Percentiles rank a stretch among this genome's conserved stretches.
Conservation (phyloP, 2,797 vertebrate species). For the Gadopsis marmoratus region DNA sequence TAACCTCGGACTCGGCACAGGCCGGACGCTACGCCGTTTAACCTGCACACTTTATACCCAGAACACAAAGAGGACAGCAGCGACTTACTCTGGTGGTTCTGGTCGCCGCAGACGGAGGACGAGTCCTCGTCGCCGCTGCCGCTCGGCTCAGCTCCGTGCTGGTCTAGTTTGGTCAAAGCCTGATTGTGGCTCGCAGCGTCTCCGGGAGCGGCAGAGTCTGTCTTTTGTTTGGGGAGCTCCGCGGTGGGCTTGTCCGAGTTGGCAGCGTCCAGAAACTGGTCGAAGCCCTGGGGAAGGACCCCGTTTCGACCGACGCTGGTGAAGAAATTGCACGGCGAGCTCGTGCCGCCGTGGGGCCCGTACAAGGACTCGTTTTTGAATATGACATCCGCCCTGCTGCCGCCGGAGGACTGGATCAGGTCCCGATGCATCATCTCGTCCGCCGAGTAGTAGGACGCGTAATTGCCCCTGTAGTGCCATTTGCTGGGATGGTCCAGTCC, state of each 20-base stretch:
- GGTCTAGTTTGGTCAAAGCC: constrained; percentile 83
- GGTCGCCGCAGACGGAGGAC: constrained; percentile 92
- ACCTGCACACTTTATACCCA: constrained; percentile 45
- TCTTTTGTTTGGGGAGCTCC: constrained; percentile 87
- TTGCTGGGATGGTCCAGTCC: constrained; percentile 95
- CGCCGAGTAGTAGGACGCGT: constrained; percentile 95
- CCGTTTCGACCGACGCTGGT: constrained; percentile 93
- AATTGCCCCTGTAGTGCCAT: constrained; percentile 97
- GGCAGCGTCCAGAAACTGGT: constrained; percentile 94
- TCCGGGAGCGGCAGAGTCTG: constrained; percentile 85
- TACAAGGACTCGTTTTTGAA: constrained; percentile 94
- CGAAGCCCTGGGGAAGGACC: constrained; percentile 97
- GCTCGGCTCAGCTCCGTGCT: constrained; percentile 87
- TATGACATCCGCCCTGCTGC: constrained; percentile 92
- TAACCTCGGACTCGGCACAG: constrained; percentile 85
- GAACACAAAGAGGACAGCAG: constrained; percentile 48
- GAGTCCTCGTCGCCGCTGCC: constrained; percentile 88
- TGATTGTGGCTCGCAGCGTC: constrained; percentile 83
- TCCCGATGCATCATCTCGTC: constrained; percentile 98
- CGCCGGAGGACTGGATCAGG: constrained; percentile 91
- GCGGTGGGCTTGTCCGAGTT: constrained; percentile 81
- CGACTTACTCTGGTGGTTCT: constrained; percentile 92
- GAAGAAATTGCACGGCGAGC: constrained; percentile 92
- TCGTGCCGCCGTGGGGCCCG: constrained; percentile 87
- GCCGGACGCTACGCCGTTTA: constrained; percentile 28